Base-by-base conservation (phyloP, 1,140 invertebrate genomes). In the Macrobrachium nipponense region DNA sequence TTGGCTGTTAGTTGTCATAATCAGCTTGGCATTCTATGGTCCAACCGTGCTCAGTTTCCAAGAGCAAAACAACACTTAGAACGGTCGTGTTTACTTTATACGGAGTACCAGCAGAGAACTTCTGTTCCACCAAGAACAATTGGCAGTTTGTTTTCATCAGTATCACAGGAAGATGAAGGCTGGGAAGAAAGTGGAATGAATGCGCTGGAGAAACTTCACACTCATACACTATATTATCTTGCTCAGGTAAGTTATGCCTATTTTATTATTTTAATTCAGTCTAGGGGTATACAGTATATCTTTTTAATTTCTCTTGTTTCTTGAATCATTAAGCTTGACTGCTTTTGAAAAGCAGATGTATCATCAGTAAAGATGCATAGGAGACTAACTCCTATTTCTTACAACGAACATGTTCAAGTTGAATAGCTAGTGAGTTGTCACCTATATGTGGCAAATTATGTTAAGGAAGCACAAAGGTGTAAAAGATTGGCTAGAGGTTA, bases 141-240 rank as follows among this genome's bases (percentile, higher is more conserved):
- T 85, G 88, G 27, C 90, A 91, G 43, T 88, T 83, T n/a, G 92
- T 93, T 62, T 92, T 95, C 18, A 91, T 93, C 70, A 36, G 86
- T 88, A 27, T 90, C 89, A 18, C 92, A 92, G 80, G 88, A 88
- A 18, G 90, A 92, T 80, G 88, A 88, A 20, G 90, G 92, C 86
- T 90, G 86, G 82, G 87, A 89, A 79, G 80, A 86, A n/a, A 92
- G 77, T 91, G 91, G 62, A 91, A 92, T 90, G 91, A 93, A 87
- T 61, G 81, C 89, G n/a, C 92, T 98, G 73, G 97, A 98, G 90
- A 95, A 95, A 90, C 90, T 94, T 5, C 93, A 97, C 89, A 98
- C 96, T 1, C 91, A 96, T 5, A 97, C 96, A 3, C 91, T 97
- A 0, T 98, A 96, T 90, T 98, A 97, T 90, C 91, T 98, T 80